Percentiles rank a stretch among this genome's conserved stretches.
phyloP scores from a whole-genome alignment of 2,797 vertebrate genomes.

The Buceros bicornis region DNA sequence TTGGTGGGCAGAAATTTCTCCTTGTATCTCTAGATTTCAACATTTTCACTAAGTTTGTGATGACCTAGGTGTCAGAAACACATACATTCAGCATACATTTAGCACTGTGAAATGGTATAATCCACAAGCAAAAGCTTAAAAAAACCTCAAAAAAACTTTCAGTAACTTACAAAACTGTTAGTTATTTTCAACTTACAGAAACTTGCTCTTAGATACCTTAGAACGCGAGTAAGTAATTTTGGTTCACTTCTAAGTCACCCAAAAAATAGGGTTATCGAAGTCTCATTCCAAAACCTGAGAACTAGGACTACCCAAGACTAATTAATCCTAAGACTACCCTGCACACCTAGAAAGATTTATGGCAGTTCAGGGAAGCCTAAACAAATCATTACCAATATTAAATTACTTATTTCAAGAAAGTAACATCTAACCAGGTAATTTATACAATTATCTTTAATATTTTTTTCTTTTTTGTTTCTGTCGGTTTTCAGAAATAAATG shows the following conservation, averaged over 20 bases:
- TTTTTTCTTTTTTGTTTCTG: neutral
- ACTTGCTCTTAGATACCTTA: neutral
- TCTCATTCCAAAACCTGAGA: neutral
- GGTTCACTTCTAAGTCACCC: neutral
- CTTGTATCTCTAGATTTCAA: slow-evolving; percentile 96
- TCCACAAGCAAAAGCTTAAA: neutral
- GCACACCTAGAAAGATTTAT: neutral
- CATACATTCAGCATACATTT: neutral
- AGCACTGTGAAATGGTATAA: neutral
- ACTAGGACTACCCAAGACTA: neutral
- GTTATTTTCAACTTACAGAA: neutral
- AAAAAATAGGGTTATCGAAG: neutral
- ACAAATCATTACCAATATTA: neutral
- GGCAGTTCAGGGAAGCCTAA: neutral
- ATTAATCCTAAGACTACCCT: neutral
- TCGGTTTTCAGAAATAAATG: neutral
- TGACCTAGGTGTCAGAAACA: slow-evolving; percentile 84
- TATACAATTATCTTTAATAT: neutral
- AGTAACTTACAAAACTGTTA: neutral
- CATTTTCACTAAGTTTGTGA: slow-evolving; percentile 99
- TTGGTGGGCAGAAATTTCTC: slow-evolving; percentile 93
- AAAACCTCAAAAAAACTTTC: neutral
- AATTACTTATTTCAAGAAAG: neutral
- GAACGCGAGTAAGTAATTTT: neutral
- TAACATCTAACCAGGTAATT: neutral